These are phyloP conservation scores for Suillia variegata DNA, from an alignment of 2,888 invertebrate species.

Conservation along the genomic window DNA sequence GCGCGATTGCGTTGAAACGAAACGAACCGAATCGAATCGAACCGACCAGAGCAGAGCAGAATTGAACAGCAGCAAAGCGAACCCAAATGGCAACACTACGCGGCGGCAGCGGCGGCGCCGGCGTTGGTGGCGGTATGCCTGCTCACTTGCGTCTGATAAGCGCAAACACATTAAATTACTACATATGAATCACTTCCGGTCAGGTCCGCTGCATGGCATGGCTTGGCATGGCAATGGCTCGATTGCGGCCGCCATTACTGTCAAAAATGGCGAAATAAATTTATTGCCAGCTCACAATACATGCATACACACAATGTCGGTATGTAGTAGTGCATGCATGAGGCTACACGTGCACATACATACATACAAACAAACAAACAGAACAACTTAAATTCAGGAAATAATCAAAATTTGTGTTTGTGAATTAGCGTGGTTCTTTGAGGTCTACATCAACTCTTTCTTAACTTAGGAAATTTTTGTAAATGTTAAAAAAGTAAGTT, in stretches of 20 bases:
- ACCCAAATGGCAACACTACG: neutral
- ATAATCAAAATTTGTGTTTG: too few species aligned
- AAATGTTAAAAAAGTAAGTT: too few species aligned
- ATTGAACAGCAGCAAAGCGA: neutral
- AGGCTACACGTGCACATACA: neutral
- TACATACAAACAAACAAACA: neutral
- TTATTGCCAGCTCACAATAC: neutral
- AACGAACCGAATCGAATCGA: too few species aligned
- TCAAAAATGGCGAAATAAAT: slow-evolving; percentile 3
- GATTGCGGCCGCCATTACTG: neutral
- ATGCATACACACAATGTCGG: too few species aligned
- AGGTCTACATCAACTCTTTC: too few species aligned
- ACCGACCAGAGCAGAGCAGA: too few species aligned
- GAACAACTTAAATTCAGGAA: neutral
- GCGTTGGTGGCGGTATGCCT: neutral
- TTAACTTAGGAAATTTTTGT: too few species aligned
- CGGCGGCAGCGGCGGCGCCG: slow-evolving; percentile 18
- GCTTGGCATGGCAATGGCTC: neutral
- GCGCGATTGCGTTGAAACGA: slow-evolving; percentile 6
- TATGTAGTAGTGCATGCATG: too few species aligned
- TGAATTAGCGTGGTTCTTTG: too few species aligned
- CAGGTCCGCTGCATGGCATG: too few species aligned
- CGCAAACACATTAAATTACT: neutral
- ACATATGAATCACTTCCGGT: neutral
- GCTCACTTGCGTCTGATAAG: neutral